Evolutionary conservation across 2,888 invertebrate genomes (phyloP), one percentile per base, ranked within the genome.

Genomic region (Andrena flavipes): DNA sequence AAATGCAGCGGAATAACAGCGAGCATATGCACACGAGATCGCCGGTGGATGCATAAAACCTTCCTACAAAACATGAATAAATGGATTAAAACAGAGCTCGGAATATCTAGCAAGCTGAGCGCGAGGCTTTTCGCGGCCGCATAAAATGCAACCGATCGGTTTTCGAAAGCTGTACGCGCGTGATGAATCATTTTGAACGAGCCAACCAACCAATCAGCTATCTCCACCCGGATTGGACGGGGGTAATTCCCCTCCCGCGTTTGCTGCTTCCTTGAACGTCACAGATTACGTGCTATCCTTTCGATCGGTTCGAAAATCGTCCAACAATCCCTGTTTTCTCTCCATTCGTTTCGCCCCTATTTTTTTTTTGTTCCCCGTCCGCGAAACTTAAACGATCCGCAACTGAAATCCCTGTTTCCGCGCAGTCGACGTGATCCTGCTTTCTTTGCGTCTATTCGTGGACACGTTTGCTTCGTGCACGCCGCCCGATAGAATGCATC

Each of bases 361-460:
- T 16, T 59, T 48, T 78, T 59, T 48, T 79, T 68, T 63, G 33
- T 68, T n/a, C 49, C 5, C 3, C 13, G 65, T 54, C 35, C 67
- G 54, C 54, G 62, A 63, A 80, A 70, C 59, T 60, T 60, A 26
- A 62, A 54, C 74, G 42, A 67, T 70, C 62, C 49, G 67, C 35
- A 33, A 29, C 63, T 42, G 29, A 0, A 56, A 54, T 49, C 30
- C 69, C 54, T 65, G 51, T 74, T 49, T 79, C 49, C 23, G 7
- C 54, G 59, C 35, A 68, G 62, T 48, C 60, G 29, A 35, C 5
- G 49, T 10, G n/a, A 56, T 51, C 48, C 63, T 4, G 23, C 26
- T 23, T 68, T 51, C 75, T 70, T 71, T 60, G 42, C 10, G 1
- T 76, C 51, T 64, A 60, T 80, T 60, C n/a, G 26, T 20, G 60